Evolutionary conservation across 2,797 vertebrate species (phyloP).

Genomic region (Microhierax caerulescens): DNA sequence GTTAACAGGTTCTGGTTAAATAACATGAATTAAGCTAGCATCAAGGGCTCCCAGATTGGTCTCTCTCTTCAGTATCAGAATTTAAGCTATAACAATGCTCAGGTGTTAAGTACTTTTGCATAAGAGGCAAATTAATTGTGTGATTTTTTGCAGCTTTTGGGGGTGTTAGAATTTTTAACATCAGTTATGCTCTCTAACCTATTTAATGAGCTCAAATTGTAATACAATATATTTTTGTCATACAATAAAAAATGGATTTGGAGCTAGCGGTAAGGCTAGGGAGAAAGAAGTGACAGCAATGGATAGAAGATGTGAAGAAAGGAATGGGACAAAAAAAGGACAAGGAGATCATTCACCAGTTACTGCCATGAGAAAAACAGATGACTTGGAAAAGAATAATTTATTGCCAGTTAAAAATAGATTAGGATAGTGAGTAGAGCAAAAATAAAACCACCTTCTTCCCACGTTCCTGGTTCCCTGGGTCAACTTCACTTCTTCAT

Average conservation of each 20-base stretch:
- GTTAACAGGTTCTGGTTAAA: constrained; percentile 2
- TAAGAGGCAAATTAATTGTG: not conserved
- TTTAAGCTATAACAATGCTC: not conserved
- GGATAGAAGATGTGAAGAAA: not conserved
- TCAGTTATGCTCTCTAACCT: not conserved
- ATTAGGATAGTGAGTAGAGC: not conserved
- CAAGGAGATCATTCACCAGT: not conserved
- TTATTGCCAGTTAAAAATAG: not conserved
- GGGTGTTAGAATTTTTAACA: not conserved
- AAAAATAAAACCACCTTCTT: not conserved
- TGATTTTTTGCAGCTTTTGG: not conserved
- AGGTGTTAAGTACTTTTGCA: not conserved
- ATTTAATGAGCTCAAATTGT: not conserved
- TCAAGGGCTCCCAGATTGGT: not conserved
- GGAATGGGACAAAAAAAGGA: not conserved
- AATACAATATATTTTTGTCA: not conserved
- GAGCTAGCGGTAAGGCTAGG: not conserved
- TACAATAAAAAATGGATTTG: not conserved
- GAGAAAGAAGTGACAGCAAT: not conserved
- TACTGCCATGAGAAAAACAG: not conserved
- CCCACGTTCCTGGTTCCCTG: not conserved
- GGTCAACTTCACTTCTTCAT: not conserved
- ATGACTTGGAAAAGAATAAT: not conserved
- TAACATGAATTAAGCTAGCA: not conserved
- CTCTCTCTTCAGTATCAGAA: not conserved